These are phyloP conservation scores for Lepeophtheirus nordmannii DNA, from an alignment of 2,888 invertebrate genomes.

Conservation along the genomic window DNA sequence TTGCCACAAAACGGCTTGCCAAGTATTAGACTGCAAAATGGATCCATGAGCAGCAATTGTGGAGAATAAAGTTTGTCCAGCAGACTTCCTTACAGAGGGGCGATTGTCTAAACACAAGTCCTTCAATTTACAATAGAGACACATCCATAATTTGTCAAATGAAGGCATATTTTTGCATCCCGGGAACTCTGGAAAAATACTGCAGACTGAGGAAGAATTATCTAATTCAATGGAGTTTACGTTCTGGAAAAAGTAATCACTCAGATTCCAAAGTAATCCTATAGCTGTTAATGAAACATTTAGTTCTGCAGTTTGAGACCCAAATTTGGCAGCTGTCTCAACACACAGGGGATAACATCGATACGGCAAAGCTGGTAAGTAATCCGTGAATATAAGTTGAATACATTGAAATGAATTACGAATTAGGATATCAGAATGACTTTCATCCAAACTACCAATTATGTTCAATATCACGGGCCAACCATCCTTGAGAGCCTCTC, in stretches of 20 bases:
- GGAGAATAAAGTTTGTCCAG: slow-evolving; percentile 91
- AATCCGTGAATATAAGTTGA: slow-evolving; percentile 84
- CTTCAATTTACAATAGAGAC: slow-evolving; percentile 67
- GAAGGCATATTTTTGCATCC: slow-evolving; percentile 67
- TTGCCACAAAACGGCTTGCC: slow-evolving; percentile 75
- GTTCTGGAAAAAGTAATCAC: slow-evolving; percentile 91
- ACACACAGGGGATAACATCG: slow-evolving; percentile 76
- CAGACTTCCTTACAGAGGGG: slow-evolving; percentile 90
- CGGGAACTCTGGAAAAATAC: slow-evolving; percentile 67
- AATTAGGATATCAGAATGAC: slow-evolving; percentile 79
- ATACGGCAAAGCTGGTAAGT: slow-evolving; percentile 79
- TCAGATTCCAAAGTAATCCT: slow-evolving; percentile 96
- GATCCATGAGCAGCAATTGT: slow-evolving; percentile 90
- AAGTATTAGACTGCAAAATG: slow-evolving; percentile 46
- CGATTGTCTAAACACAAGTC: slow-evolving; percentile 85
- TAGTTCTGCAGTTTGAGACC: slow-evolving; percentile 83
- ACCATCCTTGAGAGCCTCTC: slow-evolving; percentile 77
- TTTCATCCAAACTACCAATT: slow-evolving; percentile 82
- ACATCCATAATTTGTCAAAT: slow-evolving; percentile 91
- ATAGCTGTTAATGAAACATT: slow-evolving; percentile 95
- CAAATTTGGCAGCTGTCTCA: slow-evolving; percentile 85
- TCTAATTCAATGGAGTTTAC: slow-evolving; percentile 65
- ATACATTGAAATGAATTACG: slow-evolving; percentile 89
- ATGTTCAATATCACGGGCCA: slow-evolving; percentile 90
- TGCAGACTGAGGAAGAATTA: slow-evolving; percentile 32